phyloP scores from a whole-genome alignment of 2,888 invertebrate species.

The Thysanoteuthis rhombus region DNA sequence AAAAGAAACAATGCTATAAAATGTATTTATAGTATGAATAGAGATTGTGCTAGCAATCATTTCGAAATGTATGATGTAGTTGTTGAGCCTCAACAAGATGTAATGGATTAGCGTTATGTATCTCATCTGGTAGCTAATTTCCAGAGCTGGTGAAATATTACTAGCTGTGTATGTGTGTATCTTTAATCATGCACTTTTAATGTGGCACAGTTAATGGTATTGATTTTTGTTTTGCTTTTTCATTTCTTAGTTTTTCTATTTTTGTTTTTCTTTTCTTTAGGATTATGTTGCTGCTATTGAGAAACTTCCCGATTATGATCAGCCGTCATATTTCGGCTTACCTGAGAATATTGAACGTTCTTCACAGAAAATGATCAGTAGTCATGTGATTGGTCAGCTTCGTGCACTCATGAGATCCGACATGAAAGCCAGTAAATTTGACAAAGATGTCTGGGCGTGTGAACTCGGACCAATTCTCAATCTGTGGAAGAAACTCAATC shows the following conservation, averaged over 20 bases:
- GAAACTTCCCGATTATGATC: slow-evolving; percentile 78
- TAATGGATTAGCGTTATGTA: no score
- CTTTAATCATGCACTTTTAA: no score
- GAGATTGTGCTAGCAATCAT: no score
- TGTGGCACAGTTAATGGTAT: no score
- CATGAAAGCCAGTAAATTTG: slow-evolving; percentile 69
- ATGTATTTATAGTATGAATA: no score
- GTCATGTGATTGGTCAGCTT: slow-evolving; percentile 74
- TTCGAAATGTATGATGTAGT: no score
- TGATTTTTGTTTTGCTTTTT: not conserved
- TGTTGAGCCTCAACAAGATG: no score
- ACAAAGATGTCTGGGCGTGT: slow-evolving; percentile 73
- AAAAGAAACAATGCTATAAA: no score
- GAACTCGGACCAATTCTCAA: slow-evolving; percentile 78
- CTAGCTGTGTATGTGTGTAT: no score
- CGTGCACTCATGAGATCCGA: slow-evolving; percentile 70
- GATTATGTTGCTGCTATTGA: slow-evolving; percentile 77
- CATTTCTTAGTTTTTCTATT: not conserved
- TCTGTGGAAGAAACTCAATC: slow-evolving; percentile 83
- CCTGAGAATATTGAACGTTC: slow-evolving; percentile 87
- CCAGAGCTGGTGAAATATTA: no score
- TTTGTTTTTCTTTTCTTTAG: slow-evolving; percentile 66
- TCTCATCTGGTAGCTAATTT: no score
- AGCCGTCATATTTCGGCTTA: slow-evolving; percentile 82
- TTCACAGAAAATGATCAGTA: slow-evolving; percentile 79